phyloP scores from a whole-genome alignment of 2,113 vertebrate species.

The Falco punctatus region DNA sequence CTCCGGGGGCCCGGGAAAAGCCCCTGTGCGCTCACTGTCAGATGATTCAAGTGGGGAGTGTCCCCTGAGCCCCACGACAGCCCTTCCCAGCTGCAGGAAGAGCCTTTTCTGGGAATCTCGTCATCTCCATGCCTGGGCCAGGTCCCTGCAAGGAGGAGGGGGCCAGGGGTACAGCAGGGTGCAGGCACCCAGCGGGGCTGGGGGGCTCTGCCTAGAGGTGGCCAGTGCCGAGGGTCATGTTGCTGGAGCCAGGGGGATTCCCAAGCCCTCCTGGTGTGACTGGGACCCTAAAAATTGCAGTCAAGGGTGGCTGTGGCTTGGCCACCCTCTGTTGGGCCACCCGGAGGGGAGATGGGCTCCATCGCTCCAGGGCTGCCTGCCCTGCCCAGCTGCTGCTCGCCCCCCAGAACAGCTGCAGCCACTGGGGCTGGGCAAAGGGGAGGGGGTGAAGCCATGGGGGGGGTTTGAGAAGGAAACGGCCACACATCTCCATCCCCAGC shows the following conservation, averaged over 20 bases:
- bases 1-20: not conserved
- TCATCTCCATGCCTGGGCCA: rapidly evolving
- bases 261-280: rapidly evolving
- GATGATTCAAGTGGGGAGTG: rapidly evolving
- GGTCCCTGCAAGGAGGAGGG: not conserved
- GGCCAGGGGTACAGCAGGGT: not conserved
- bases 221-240: too few species aligned
- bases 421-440: not conserved
- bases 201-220: not conserved
- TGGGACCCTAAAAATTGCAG: not conserved
- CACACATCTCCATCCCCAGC: not conserved
- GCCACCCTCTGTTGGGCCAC: not conserved
- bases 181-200: not conserved
- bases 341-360: rapidly evolving
- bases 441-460: not conserved
- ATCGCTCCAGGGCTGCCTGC: not conserved
- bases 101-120: not conserved
- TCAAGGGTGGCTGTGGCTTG: not conserved
- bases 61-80: rapidly evolving
- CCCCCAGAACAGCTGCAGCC: not conserved
- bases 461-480: not conserved
- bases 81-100: not conserved
- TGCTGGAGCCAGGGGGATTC: not conserved
- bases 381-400: not conserved
- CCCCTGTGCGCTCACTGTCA: not conserved